Conservation (phyloP, 2,888 invertebrate genomes). For the Tethea ocularis region DNA sequence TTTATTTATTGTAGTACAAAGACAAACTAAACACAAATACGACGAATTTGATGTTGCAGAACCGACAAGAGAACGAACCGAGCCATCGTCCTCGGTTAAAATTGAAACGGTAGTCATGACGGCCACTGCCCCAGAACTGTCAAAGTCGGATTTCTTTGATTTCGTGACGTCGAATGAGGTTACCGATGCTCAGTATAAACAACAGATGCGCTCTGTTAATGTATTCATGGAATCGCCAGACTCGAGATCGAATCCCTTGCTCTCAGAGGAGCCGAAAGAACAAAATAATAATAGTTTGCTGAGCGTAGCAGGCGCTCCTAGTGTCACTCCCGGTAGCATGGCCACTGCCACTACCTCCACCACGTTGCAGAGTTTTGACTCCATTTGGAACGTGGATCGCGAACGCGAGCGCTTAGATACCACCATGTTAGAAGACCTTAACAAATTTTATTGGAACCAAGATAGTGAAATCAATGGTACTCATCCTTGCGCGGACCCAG, state of each 20-base stretch:
- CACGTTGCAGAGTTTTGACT: constrained; percentile 80
- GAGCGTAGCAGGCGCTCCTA: constrained; percentile 55
- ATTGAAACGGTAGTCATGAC: constrained; percentile 90
- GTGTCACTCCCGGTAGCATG: constrained; percentile 56
- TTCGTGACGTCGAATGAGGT: constrained; percentile 93
- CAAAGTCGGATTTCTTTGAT: constrained; percentile 95
- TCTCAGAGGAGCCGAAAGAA: constrained; percentile 81
- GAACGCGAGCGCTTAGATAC: constrained; percentile 88
- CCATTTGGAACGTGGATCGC: constrained; percentile 89
- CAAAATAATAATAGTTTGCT: constrained; percentile 86
- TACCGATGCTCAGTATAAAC: constrained; percentile 87
- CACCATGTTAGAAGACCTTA: constrained; percentile 92
- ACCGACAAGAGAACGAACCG: constrained; percentile 54
- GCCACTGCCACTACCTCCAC: constrained; percentile 72
- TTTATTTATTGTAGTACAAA: constrained; percentile 81
- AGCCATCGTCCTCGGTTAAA: constrained; percentile 71
- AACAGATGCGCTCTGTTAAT: constrained; percentile 87
- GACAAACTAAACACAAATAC: constrained; percentile 46
- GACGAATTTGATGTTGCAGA: constrained; percentile 59
- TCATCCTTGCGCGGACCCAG: constrained; percentile 74
- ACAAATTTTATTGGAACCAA: constrained; percentile 92
- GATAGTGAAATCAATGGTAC: constrained; percentile 84
- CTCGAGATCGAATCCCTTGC: constrained; percentile 76
- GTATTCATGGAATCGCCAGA: constrained; percentile 86
- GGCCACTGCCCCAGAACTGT: constrained; percentile 93